Conservation (phyloP, 2,888 invertebrate genomes). For the Listrodromus nycthemerus region DNA sequence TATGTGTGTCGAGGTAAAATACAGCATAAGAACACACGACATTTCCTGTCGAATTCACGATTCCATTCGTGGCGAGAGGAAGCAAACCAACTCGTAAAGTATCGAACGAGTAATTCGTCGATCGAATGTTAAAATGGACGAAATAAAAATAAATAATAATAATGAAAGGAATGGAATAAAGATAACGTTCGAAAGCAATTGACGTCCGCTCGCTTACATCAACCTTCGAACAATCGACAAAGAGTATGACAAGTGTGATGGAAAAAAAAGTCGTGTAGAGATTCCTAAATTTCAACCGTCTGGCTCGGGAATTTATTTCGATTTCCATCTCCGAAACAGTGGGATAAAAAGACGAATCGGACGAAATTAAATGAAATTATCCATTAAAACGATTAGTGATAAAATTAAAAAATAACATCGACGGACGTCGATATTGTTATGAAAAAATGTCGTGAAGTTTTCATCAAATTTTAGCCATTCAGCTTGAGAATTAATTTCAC, state of each 20-base stretch:
- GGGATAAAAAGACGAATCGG: too few relatives aligned
- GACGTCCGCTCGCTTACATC: not conserved
- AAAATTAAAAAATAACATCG: too few relatives aligned
- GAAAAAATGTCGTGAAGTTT: too few relatives aligned
- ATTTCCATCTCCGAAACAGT: too few relatives aligned
- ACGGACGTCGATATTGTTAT: too few relatives aligned
- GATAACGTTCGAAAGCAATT: slow-evolving; percentile 30
- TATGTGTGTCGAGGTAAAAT: slow-evolving; percentile 4
- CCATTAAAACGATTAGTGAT: too few relatives aligned
- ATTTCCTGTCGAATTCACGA: slow-evolving; percentile 67
- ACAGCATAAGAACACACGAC: slow-evolving; percentile 54
- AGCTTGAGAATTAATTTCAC: too few relatives aligned
- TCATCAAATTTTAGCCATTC: too few relatives aligned
- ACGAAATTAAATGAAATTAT: too few relatives aligned
- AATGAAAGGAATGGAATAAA: slow-evolving; percentile 29
- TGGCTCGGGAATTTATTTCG: not conserved
- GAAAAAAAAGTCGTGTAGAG: not conserved
- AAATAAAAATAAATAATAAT: slow-evolving; percentile 2
- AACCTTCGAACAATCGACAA: too few relatives aligned
- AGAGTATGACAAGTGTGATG: not conserved
- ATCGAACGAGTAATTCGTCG: slow-evolving; percentile 46
- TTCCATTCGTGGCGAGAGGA: slow-evolving; percentile 41
- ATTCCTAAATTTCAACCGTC: not conserved
- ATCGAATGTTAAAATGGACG: slow-evolving; percentile 49
- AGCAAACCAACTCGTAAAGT: slow-evolving; percentile 41